phyloP scores from a whole-genome alignment of 2,797 vertebrate genomes.

The Ctenosaura bakeri region DNA sequence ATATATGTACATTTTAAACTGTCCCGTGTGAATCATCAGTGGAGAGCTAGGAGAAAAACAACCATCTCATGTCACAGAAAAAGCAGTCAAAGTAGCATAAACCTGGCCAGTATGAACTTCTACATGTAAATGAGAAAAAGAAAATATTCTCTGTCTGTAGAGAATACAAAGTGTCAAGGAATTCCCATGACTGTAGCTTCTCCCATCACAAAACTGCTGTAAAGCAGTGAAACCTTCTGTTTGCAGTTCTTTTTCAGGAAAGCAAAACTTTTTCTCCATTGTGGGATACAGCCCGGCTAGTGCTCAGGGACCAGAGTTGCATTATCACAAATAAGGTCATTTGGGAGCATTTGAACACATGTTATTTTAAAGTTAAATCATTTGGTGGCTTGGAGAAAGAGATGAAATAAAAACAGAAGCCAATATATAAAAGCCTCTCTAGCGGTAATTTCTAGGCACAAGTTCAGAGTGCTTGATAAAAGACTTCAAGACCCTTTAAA shows the following conservation, averaged over 20 bases:
- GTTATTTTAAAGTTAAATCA: not conserved
- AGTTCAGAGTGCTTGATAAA: not conserved
- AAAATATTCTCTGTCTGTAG: not conserved
- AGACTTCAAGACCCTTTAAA: not conserved
- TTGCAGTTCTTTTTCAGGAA: not conserved
- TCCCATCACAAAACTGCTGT: not conserved
- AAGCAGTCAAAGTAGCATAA: not conserved
- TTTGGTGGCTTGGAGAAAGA: not conserved
- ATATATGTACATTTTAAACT: constrained; percentile 27
- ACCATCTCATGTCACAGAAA: not conserved
- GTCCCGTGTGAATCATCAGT: not conserved
- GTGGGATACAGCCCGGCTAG: not conserved
- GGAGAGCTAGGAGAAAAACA: not conserved
- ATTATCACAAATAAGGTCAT: not conserved
- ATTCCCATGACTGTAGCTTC: not conserved
- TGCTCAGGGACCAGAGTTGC: not conserved
- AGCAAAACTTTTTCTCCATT: not conserved
- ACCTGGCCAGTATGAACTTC: not conserved
- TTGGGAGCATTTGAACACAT: not conserved
- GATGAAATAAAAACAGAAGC: not conserved
- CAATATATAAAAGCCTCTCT: not conserved
- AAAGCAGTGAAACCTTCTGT: not conserved
- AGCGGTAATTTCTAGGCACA: not conserved
- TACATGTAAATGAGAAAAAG: not conserved
- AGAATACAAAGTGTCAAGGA: not conserved